phyloP scores from a whole-genome alignment of 2,888 invertebrate genomes.

The Drosophila koepferae region DNA sequence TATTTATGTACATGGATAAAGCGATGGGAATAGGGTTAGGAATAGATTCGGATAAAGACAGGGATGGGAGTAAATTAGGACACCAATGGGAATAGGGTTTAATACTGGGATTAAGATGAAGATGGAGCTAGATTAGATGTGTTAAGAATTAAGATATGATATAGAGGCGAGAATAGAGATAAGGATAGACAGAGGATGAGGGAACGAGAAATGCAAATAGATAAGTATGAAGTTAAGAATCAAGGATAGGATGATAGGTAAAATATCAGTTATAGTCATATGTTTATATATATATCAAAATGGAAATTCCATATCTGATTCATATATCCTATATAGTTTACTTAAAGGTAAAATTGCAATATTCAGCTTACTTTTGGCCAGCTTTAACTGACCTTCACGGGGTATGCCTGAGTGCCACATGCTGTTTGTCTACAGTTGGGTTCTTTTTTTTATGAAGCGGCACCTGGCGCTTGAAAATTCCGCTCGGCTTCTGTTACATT shows the following conservation, averaged over 20 bases:
- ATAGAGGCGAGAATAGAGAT: not conserved
- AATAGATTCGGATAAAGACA: too few relatives aligned
- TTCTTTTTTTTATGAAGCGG: constrained; percentile 28
- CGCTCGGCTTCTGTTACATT: constrained; percentile 75
- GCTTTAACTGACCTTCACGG: not conserved
- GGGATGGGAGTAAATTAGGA: too few relatives aligned
- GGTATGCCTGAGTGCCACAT: constrained; percentile 10
- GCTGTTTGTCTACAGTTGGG: not conserved
- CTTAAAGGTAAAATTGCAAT: too few relatives aligned
- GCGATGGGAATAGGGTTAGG: not conserved
- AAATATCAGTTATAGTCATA: too few relatives aligned
- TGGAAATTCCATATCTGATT: too few relatives aligned
- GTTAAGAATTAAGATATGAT: not conserved
- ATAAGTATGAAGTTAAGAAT: too few relatives aligned
- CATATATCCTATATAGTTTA: too few relatives aligned
- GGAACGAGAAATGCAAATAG: not conserved
- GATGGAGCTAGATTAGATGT: not conserved
- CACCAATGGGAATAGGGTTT: not conserved
- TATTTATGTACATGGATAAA: too few relatives aligned
- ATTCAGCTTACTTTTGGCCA: too few relatives aligned
- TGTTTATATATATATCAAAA: not conserved
- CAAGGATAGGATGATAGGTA: not conserved
- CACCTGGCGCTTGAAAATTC: constrained; percentile 75
- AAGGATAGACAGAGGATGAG: not conserved
- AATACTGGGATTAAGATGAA: too few relatives aligned